phyloP scores from a whole-genome alignment of 2,113 vertebrate genomes.

The Daubentonia madagascariensis region DNA sequence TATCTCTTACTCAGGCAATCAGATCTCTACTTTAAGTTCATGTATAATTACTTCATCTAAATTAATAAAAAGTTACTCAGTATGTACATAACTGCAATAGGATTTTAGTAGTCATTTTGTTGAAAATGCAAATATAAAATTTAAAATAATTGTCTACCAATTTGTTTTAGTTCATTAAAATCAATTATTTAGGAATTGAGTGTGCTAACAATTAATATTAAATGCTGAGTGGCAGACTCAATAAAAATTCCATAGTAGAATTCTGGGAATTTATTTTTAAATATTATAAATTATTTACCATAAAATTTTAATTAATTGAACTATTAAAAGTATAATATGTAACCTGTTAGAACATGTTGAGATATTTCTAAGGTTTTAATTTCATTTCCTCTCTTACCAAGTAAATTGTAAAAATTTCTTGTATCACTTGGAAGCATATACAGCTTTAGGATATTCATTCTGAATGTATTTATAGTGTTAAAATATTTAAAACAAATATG shows the following conservation, averaged over 20 bases:
- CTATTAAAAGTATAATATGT: neutral
- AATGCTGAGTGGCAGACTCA: neutral
- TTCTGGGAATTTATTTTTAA: neutral
- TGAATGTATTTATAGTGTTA: neutral
- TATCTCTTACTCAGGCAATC: neutral
- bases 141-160: neutral
- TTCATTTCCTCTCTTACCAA: neutral
- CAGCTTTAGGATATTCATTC: neutral
- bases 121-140: neutral
- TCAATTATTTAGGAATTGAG: neutral
- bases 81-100: neutral
- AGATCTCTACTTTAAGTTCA: neutral
- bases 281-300: neutral
- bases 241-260: neutral
- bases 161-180: conserved; percentile 3
- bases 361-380: neutral
- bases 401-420: neutral
- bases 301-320: neutral
- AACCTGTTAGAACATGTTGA: neutral
- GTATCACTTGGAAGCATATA: neutral
- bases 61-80: neutral
- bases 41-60: neutral
- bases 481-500: neutral
- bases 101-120: neutral
- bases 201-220: neutral